Evolutionary conservation across 2,888 invertebrate genomes (phyloP).

Genomic region (Pardosa pseudoannulata): DNA sequence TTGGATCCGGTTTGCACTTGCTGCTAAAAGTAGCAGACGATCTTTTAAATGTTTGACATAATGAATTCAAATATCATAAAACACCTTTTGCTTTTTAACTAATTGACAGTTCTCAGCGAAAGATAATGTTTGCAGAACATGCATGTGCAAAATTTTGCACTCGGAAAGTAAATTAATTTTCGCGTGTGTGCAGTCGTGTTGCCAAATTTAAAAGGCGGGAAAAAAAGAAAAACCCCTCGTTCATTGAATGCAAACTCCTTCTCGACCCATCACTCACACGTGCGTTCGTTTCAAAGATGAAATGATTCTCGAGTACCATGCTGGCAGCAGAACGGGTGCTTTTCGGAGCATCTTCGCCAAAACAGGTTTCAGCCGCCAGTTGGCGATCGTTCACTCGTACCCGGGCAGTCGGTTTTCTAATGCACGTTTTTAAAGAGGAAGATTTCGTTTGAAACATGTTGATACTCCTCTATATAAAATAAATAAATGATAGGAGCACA

Average conservation of each 20-base stretch:
- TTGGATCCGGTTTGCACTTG: no score
- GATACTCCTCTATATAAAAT: no score
- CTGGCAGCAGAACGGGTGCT: neutral
- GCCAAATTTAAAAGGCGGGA: neutral
- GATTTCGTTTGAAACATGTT: no score
- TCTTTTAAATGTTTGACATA: no score
- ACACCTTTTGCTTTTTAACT: no score
- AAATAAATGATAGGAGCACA: no score
- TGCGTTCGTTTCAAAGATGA: neutral
- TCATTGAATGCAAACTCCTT: neutral
- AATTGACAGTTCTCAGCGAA: neutral
- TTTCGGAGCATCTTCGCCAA: neutral
- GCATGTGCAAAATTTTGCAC: neutral
- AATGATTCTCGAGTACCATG: neutral
- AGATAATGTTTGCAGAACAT: neutral
- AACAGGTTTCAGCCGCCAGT: neutral
- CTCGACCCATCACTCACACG: neutral
- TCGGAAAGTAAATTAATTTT: neutral
- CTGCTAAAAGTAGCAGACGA: no score
- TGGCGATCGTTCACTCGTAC: neutral
- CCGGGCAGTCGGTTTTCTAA: neutral
- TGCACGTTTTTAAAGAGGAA: no score
- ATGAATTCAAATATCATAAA: no score
- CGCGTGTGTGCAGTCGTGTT: neutral
- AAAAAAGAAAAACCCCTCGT: neutral